Evolutionary conservation across 2,797 vertebrate genomes (phyloP), one percentile per base, ranked within the genome.

Genomic region (Leptatherina wallacei): DNA sequence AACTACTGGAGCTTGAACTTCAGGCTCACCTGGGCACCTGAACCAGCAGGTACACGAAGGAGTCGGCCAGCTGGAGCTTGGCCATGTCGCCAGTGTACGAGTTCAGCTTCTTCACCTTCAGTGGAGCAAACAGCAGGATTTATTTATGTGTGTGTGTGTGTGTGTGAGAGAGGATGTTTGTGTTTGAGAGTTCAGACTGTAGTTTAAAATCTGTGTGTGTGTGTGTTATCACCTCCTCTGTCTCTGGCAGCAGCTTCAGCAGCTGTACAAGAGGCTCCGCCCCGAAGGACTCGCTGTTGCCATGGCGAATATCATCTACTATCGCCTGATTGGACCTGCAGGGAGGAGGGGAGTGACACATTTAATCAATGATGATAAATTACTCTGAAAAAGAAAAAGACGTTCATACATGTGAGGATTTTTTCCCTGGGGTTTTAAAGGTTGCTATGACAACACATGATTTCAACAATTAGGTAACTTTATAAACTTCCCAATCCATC

Each of bases 231-330:
- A 98, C 97, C 97, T 98, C 97, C 44, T 97, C 96, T 3, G 93
- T 71, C 84, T 98, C 97, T 3, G 97, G 97, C 82, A 98, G 94
- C 79, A 98, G 88, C 80, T 98, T 98, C 71, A 97, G 91, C 86
- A 98, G 93, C 80, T 97, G 97, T 72, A 93, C 93, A 65, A 99
- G 88, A 52, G 93, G 94, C 89, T 96, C 97, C 66, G 94, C 90
- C 71, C 94, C 93, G 24, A 95, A 97, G 10, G 89, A 78, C 51
- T 95, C 93, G 61, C 94, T 95, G 91, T 93, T 96, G 80, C 96
- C 96, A 79, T 80, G 90, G 76, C 82, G 90, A 93, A 98, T 94
- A 69, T 96, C 96, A 58, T 96, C 95, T 35, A 98, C 92, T 42
- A 99, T 95, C 62, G 87, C 90, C 83, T 95, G 94, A 69, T 94